A percentile compares a stretch with the other conserved stretches of the same genome.
phyloP scores from a whole-genome alignment of 2,797 vertebrate species.

The Danio jaintianensis region DNA sequence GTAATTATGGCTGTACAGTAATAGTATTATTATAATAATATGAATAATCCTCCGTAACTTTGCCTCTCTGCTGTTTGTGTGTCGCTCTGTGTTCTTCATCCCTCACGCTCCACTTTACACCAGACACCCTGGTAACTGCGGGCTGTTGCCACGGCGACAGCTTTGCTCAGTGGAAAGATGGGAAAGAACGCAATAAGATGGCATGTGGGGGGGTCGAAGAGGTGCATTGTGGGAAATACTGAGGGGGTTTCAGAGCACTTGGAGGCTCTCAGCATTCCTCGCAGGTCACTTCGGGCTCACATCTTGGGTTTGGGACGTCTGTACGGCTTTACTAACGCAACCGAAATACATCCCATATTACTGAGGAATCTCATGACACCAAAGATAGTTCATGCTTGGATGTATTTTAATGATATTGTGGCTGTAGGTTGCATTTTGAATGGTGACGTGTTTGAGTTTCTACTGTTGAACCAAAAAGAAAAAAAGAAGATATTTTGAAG shows the following conservation, averaged over 20 bases:
- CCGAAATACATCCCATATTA: background rate
- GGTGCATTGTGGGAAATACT: slow-evolving; percentile 50
- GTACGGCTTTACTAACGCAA: background rate
- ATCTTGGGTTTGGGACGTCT: background rate
- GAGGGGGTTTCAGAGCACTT: slow-evolving; percentile 47
- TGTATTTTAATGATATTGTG: background rate
- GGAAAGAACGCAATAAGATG: slow-evolving; percentile 44
- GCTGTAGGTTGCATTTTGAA: too few relatives aligned
- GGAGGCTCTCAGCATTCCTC: slow-evolving; percentile 49
- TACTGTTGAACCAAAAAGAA: too few relatives aligned
- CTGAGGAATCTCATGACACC: background rate
- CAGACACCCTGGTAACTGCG: slow-evolving; percentile 45
- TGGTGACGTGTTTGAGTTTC: too few relatives aligned
- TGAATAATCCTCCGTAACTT: too few relatives aligned
- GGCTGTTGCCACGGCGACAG: slow-evolving; percentile 64
- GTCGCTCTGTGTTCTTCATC: slow-evolving; percentile 10
- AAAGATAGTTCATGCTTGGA: background rate
- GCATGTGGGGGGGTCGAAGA: slow-evolving; percentile 34
- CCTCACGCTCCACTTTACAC: slow-evolving; percentile 22
- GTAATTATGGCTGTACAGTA: background rate
- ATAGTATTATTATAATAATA: background rate
- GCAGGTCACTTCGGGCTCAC: slow-evolving; percentile 23
- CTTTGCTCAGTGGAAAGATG: slow-evolving; percentile 54
- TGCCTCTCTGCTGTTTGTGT: background rate
- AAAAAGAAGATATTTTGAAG: too few relatives aligned